A percentile compares a stretch with the other conserved stretches of the same genome.
These are phyloP conservation scores for Cyrtorhinus lividipennis DNA, from an alignment of 1,140 invertebrate species.

Conservation along the genomic window DNA sequence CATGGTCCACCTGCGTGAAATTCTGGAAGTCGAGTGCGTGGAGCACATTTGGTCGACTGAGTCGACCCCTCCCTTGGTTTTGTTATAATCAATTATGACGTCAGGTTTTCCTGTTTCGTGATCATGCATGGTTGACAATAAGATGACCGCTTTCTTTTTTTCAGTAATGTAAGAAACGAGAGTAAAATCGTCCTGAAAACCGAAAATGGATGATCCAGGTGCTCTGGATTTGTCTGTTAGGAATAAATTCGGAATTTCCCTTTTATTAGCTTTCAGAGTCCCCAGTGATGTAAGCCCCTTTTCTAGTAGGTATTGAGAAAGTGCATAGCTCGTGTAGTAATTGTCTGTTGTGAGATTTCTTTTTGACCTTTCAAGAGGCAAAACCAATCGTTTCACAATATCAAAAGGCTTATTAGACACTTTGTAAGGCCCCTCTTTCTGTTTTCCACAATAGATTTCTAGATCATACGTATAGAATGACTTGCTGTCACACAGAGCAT, in stretches of 20 bases:
- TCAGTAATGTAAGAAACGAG: background rate
- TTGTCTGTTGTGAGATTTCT: slow-evolving; percentile 25
- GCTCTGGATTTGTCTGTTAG: background rate
- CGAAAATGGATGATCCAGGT: background rate
- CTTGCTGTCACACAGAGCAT: slow-evolving; percentile 20
- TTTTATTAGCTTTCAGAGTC: background rate
- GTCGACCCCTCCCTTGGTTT: background rate
- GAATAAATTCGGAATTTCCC: background rate
- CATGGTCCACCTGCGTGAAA: background rate
- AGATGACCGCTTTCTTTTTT: background rate
- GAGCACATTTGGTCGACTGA: background rate
- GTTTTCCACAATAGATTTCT: slow-evolving; percentile 28
- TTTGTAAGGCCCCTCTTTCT: slow-evolving; percentile 27
- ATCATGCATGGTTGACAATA: background rate
- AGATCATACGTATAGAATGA: slow-evolving; percentile 22
- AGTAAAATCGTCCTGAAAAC: background rate
- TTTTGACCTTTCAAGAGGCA: slow-evolving; percentile 20
- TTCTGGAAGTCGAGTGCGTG: background rate
- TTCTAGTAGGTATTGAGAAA: background rate
- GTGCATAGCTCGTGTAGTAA: background rate
- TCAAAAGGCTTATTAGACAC: slow-evolving; percentile 26
- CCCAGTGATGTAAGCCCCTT: background rate
- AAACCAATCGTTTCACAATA: slow-evolving; percentile 24
- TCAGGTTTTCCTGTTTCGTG: background rate
- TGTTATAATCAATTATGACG: background rate